Evolutionary conservation across 2,113 vertebrate genomes (phyloP).

Genomic region (Aythya baeri): DNA sequence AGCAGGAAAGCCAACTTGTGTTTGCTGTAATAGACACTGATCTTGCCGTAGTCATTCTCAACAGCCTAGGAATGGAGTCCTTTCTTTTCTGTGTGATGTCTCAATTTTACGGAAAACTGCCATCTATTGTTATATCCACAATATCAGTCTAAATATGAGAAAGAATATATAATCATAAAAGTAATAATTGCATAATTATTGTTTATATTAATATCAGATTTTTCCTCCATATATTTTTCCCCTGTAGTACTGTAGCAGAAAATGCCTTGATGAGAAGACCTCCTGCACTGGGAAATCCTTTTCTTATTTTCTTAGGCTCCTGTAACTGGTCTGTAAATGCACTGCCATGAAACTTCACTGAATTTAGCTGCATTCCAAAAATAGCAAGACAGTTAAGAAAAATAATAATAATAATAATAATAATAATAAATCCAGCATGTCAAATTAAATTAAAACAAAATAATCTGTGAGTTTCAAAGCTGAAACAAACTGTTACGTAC

Average conservation of each 20-base stretch:
- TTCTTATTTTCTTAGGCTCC: not conserved
- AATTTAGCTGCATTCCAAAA: not conserved
- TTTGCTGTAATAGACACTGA: not conserved
- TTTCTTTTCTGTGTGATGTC: not conserved
- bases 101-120: not conserved
- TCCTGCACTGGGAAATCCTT: not conserved
- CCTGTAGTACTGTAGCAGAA: not conserved
- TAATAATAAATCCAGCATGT: accelerated
- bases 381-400: not conserved
- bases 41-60: not conserved
- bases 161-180: not conserved
- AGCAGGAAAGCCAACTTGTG: not conserved
- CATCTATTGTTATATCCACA: not conserved
- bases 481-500: not conserved
- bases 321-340: not conserved
- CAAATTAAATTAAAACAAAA: not conserved
- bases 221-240: not conserved
- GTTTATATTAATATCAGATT: not conserved
- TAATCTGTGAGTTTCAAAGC: not conserved
- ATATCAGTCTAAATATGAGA: not conserved
- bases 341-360: not conserved
- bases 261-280: not conserved
- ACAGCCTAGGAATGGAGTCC: not conserved
- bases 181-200: not conserved
- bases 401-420: too few species aligned